Percentiles rank a stretch among this genome's conserved stretches.
phyloP scores from a whole-genome alignment of 2,888 invertebrate species.

The Sphaerophoria taeniata region DNA sequence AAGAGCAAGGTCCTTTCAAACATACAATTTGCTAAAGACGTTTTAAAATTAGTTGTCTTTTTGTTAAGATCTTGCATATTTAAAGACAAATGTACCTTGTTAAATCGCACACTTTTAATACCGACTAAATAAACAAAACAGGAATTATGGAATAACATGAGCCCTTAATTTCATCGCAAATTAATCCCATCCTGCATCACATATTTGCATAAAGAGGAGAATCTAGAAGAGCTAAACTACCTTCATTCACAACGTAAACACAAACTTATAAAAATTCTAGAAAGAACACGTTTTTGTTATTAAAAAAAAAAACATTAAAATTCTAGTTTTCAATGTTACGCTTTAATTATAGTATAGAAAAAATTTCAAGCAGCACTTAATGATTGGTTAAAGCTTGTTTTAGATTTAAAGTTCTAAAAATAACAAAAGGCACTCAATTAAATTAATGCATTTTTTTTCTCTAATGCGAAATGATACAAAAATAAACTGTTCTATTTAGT shows the following conservation, averaged over 20 bases:
- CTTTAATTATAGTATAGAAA: conserved; percentile 21
- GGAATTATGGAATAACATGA: too few species aligned
- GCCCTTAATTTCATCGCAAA: too few species aligned
- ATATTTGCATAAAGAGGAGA: too few species aligned
- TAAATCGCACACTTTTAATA: too few species aligned
- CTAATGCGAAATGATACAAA: not conserved
- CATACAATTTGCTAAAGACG: too few species aligned
- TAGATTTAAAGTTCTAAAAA: conserved; percentile 11
- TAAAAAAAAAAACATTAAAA: not conserved
- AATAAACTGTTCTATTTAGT: not conserved
- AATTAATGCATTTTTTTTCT: conserved; percentile 9
- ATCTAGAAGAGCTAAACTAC: not conserved
- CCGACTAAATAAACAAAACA: too few species aligned
- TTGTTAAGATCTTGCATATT: too few species aligned
- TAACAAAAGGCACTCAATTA: conserved; percentile 15
- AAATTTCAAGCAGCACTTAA: conserved; percentile 12
- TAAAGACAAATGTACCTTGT: too few species aligned
- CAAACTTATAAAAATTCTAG: not conserved
- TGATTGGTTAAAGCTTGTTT: conserved; percentile 8
- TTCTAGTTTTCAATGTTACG: conserved; percentile 14
- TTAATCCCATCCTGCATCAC: too few species aligned
- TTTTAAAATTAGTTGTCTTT: too few species aligned
- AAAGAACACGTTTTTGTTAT: not conserved
- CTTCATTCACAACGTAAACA: not conserved
- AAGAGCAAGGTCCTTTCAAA: too few species aligned